Evolutionary conservation across 2,113 vertebrate genomes (phyloP).

Genomic region (Pedionomus torquatus): DNA sequence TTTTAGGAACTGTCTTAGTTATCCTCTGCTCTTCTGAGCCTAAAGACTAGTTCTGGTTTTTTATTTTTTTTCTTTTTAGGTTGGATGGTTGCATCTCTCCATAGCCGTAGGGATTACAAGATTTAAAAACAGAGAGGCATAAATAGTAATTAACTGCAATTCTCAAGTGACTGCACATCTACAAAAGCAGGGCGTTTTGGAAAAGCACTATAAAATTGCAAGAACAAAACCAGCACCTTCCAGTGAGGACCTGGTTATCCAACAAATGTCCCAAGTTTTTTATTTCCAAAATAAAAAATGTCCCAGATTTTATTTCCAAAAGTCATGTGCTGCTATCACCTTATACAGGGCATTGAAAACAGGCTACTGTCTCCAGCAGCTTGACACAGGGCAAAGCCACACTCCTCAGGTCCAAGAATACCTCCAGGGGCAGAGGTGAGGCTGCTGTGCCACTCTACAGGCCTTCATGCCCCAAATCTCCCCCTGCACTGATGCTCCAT

Average conservation of each 20-base stretch:
- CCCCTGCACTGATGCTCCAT: rapidly evolving
- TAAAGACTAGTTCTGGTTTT: neutral
- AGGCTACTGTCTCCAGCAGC: neutral
- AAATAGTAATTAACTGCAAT: constrained; percentile 45
- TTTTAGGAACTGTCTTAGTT: neutral
- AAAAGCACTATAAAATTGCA: neutral
- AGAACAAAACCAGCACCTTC: neutral
- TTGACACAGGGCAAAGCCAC: neutral
- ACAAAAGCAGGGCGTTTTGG: neutral
- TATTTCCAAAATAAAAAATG: constrained; percentile 1
- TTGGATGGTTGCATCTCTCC: neutral
- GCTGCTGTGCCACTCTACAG: neutral
- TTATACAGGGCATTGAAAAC: neutral
- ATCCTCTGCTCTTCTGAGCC: neutral
- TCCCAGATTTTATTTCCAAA: neutral
- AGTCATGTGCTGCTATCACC: neutral
- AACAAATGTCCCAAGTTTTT: neutral
- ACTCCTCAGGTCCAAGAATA: neutral
- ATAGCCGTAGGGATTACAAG: constrained; percentile 11
- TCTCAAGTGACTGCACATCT: constrained; percentile 23
- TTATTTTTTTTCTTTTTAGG: neutral
- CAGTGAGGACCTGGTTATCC: neutral
- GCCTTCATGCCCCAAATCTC: neutral
- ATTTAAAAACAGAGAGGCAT: constrained; percentile 14
- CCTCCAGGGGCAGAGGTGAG: neutral